Evolutionary conservation across 2,888 invertebrate species (phyloP).

Genomic region (Drosophila multiciliata): DNA sequence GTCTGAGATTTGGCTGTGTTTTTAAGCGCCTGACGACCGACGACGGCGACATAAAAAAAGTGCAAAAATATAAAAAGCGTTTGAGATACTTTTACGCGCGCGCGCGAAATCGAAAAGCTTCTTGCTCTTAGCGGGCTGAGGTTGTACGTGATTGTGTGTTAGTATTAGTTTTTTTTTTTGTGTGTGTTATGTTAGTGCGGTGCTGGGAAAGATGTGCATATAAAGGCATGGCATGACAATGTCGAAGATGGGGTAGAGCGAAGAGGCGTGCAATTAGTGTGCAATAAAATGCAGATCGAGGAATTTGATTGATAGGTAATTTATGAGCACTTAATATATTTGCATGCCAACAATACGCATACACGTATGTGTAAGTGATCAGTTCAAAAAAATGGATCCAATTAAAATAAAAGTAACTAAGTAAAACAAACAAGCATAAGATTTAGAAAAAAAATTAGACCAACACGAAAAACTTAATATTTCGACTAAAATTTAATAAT

Average conservation of each 20-base stretch:
- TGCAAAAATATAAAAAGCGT: slow-evolving; percentile 62
- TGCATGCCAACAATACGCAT: slow-evolving; percentile 34
- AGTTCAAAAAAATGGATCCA: neutral
- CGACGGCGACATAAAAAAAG: slow-evolving; percentile 44
- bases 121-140: slow-evolving; percentile 39
- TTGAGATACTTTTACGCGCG: slow-evolving; percentile 77
- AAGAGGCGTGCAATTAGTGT: slow-evolving; percentile 64
- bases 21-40: slow-evolving; percentile 59
- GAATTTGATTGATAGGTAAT: slow-evolving; percentile 53
- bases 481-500: neutral
- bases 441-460: neutral
- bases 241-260: slow-evolving; percentile 6
- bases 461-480: neutral
- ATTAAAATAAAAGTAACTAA: neutral
- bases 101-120: slow-evolving; percentile 59
- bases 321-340: slow-evolving; percentile 49
- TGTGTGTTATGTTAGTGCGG: slow-evolving; percentile 44
- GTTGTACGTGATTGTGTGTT: slow-evolving; percentile 3
- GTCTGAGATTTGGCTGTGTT: slow-evolving; percentile 58
- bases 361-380: neutral
- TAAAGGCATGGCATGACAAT: slow-evolving; percentile 32
- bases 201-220: slow-evolving; percentile 53
- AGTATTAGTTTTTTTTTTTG: slow-evolving; percentile 9
- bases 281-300: slow-evolving; percentile 45
- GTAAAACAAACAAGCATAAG: neutral